phyloP scores from a whole-genome alignment of 2,797 vertebrate species.

The Typhlichthys subterraneus region DNA sequence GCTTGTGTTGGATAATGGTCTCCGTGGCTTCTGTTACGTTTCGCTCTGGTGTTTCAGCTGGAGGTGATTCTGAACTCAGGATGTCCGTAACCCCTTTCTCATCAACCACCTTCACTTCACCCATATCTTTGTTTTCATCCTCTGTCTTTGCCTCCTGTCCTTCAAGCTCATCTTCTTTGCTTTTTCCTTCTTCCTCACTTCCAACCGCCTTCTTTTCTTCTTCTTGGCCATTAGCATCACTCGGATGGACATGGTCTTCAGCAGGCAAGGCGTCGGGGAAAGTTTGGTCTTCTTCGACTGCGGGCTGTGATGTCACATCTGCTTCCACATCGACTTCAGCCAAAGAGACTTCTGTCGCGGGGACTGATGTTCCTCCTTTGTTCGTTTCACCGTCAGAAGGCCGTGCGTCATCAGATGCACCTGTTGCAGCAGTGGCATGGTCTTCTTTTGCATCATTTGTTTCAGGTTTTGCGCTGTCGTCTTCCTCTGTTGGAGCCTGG shows the following conservation, averaged over 20 bases:
- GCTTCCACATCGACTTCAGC: conserved; percentile 36
- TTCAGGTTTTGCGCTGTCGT: conserved; percentile 14
- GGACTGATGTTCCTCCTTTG: conserved; percentile 36
- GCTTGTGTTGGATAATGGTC: conserved; percentile 28
- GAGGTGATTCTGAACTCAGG: conserved; percentile 4
- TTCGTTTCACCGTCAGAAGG: conserved; percentile 23
- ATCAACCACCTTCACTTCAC: conserved; percentile 22
- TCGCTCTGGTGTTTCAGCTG: conserved; percentile 30
- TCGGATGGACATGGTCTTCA: conserved; percentile 44
- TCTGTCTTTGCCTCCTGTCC: conserved; percentile 19
- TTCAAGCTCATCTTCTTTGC: conserved; percentile 15
- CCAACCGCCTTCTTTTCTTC: conserved; percentile 23
- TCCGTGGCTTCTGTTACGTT: conserved; percentile 37
- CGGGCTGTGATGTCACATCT: conserved; percentile 25
- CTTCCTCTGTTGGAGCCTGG: conserved; percentile 5
- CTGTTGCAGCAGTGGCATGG: conserved; percentile 15
- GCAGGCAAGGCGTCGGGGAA: conserved; percentile 51
- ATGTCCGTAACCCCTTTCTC: conserved; percentile 23
- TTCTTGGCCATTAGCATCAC: conserved; percentile 48
- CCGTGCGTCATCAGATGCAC: conserved; percentile 31
- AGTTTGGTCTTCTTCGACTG: conserved; percentile 46
- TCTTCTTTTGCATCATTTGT: background rate
- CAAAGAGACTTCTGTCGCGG: conserved; percentile 45
- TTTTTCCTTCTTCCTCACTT: conserved; percentile 24
- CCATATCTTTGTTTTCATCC: conserved; percentile 11